Evolutionary conservation across 1,140 invertebrate genomes (phyloP).

Genomic region (Harlomillsia oculata): DNA sequence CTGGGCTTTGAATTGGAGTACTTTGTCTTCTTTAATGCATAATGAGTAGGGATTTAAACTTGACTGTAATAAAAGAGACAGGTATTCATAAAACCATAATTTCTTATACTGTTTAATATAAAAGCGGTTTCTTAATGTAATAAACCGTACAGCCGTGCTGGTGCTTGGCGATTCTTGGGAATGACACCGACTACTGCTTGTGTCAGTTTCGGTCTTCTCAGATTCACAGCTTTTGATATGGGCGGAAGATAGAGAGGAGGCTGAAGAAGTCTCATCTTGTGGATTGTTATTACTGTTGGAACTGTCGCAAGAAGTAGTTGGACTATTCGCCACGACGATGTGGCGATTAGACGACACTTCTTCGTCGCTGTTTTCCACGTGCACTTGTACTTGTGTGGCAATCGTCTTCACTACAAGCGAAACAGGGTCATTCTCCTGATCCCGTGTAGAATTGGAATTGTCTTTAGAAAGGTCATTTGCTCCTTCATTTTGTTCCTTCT

Average conservation of each 20-base stretch:
- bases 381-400: conserved; percentile 33
- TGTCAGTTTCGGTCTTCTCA: neutral
- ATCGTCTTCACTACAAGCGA: conserved; percentile 19
- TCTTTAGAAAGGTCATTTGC: conserved; percentile 12
- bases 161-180: neutral
- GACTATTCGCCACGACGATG: neutral
- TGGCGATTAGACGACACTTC: neutral
- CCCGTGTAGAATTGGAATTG: neutral
- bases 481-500: neutral
- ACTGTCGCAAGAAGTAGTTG: too few relatives aligned
- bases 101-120: neutral
- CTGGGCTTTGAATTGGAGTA: conserved; percentile 59
- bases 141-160: neutral
- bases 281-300: too few relatives aligned
- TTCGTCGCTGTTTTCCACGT: conserved; percentile 21
- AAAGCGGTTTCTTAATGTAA: too few relatives aligned
- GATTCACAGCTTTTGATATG: neutral
- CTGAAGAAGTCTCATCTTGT: too few relatives aligned
- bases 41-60: conserved; percentile 9
- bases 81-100: neutral
- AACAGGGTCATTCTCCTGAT: neutral
- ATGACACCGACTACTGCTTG: neutral
- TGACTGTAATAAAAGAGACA: too few relatives aligned
- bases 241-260: neutral
- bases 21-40: conserved; percentile 36